Evolutionary conservation across 2,888 invertebrate genomes (phyloP).

Genomic region (Coelopa pilipes): DNA sequence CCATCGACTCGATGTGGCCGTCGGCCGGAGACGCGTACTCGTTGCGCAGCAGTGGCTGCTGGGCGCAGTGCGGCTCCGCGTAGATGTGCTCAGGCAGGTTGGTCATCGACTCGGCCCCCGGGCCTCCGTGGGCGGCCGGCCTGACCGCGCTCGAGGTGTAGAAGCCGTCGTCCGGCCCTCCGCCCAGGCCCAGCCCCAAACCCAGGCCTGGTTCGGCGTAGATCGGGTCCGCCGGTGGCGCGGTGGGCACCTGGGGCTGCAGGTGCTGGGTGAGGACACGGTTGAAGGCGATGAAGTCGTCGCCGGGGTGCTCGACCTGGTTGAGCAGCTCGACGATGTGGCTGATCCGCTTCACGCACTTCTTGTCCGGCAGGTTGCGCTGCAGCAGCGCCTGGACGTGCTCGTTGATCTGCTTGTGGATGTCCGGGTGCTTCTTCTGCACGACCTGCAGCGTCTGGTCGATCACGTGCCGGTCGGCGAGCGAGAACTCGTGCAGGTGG

Average conservation of each 20-base stretch:
- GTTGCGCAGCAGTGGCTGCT: slow-evolving; percentile 57
- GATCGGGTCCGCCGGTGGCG: slow-evolving; percentile 52
- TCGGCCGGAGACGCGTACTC: slow-evolving; percentile 61
- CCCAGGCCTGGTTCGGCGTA: slow-evolving; percentile 57
- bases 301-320: slow-evolving; percentile 51
- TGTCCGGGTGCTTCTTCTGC: slow-evolving; percentile 57
- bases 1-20: slow-evolving; percentile 49
- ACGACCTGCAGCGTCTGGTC: slow-evolving; percentile 53
- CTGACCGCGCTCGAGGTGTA: slow-evolving; percentile 42
- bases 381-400: slow-evolving; percentile 52
- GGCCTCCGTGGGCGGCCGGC: slow-evolving; percentile 3
- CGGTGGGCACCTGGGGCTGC: slow-evolving; percentile 48
- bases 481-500: slow-evolving; percentile 54
- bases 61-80: slow-evolving; percentile 57
- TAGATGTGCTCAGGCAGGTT: slow-evolving; percentile 58
- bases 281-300: slow-evolving; percentile 57
- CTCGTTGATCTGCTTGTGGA: slow-evolving; percentile 52
- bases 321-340: slow-evolving; percentile 55
- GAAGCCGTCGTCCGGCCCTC: slow-evolving; percentile 39
- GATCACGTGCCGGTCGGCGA: slow-evolving; percentile 54
- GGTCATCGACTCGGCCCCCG: slow-evolving; percentile 29
- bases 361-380: slow-evolving; percentile 52
- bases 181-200: slow-evolving; percentile 37
- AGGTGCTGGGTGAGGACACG: slow-evolving; percentile 57
- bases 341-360: slow-evolving; percentile 55